phyloP scores from a whole-genome alignment of 2,113 vertebrate species.

The Petrocephalus zakoni region DNA sequence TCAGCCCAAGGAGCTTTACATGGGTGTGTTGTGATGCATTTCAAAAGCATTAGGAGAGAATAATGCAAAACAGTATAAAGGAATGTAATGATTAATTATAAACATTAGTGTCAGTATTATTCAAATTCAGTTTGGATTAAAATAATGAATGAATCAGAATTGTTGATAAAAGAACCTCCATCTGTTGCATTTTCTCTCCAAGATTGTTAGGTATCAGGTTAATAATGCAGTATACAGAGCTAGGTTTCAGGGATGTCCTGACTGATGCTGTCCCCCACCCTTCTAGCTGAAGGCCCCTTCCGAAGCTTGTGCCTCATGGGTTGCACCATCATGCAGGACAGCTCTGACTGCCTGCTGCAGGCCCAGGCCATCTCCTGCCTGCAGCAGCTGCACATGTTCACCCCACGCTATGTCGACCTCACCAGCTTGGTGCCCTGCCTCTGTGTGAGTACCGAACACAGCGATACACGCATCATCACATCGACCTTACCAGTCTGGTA shows the following conservation, averaged over 20 bases:
- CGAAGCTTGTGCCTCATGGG: conserved; percentile 76
- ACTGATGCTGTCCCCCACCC: background rate
- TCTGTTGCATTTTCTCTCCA: background rate
- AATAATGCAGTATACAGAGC: background rate
- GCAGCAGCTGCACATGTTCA: conserved; percentile 96
- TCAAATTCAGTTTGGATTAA: background rate
- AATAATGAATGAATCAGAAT: background rate
- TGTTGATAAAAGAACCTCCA: background rate
- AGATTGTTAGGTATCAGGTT: background rate
- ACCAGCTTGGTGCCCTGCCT: conserved; percentile 76
- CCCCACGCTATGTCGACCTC: conserved; percentile 79
- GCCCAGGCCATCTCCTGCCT: conserved; percentile 82
- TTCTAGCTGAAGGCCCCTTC: conserved; percentile 60
- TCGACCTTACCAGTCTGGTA: conserved; percentile 78
- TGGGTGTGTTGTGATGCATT: no score
- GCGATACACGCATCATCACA: conserved; percentile 36
- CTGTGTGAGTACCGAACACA: conserved; percentile 71
- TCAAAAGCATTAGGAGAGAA: no score
- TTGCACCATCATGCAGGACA: conserved; percentile 80
- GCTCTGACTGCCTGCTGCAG: conserved; percentile 78
- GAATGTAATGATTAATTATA: background rate
- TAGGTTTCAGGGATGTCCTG: background rate
- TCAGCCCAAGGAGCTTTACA: no score
- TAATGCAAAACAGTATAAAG: no score
- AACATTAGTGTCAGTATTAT: background rate